Evolutionary conservation across 1,140 invertebrate genomes (phyloP).

Genomic region (Anthonomus grandis): DNA sequence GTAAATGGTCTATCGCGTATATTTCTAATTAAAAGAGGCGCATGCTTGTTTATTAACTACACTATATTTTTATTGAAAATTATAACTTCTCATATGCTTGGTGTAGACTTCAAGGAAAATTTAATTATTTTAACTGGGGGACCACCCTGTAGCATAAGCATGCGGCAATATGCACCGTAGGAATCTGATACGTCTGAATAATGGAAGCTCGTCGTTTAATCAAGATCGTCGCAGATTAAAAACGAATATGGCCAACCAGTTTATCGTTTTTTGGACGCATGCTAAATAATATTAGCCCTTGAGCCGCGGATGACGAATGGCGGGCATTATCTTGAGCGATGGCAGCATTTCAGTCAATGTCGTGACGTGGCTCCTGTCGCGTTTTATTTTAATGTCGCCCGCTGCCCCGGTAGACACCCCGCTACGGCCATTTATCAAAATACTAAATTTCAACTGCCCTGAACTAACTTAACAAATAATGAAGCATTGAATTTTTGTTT

Average conservation of each 20-base stretch:
- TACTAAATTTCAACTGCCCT: slow-evolving; percentile 14
- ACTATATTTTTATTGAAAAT: too few relatives aligned
- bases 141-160: slow-evolving; percentile 9
- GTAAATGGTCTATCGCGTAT: too few relatives aligned
- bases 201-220: slow-evolving; percentile 25
- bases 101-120: too few relatives aligned
- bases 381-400: slow-evolving; percentile 36
- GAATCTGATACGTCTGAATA: slow-evolving; percentile 18
- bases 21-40: too few relatives aligned
- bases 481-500: too few relatives aligned
- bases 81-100: too few relatives aligned
- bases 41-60: too few relatives aligned
- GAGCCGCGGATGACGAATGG: slow-evolving; percentile 35
- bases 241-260: slow-evolving; percentile 26
- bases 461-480: too few relatives aligned
- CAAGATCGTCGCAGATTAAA: slow-evolving; percentile 31
- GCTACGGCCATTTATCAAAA: slow-evolving; percentile 33
- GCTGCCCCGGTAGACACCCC: slow-evolving; percentile 24
- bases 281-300: slow-evolving; percentile 31
- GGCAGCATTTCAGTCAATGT: slow-evolving; percentile 39
- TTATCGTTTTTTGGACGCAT: slow-evolving; percentile 24
- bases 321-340: slow-evolving; percentile 39
- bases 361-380: slow-evolving; percentile 37
- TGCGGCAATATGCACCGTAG: slow-evolving; percentile 12
- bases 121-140: not conserved